Evolutionary conservation across 1,140 invertebrate genomes (phyloP).

Genomic region (Lepidurus arcticus): DNA sequence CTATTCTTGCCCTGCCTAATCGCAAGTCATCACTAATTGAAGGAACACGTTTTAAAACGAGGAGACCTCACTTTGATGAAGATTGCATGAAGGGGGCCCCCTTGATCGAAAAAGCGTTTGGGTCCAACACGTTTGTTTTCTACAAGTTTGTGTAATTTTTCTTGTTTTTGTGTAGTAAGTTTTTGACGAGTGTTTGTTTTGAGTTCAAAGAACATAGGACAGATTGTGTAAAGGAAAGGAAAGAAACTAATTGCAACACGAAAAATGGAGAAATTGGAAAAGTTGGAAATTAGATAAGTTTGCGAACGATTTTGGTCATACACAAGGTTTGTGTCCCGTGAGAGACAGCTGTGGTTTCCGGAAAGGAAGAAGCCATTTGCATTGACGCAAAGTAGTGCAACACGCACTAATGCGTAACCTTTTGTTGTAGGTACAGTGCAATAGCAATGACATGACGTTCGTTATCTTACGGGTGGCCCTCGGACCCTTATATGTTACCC

Average conservation of each 20-base stretch:
- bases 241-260: too few relatives aligned
- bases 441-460: conserved; percentile 9
- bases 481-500: not conserved
- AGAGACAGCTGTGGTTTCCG: not conserved
- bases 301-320: too few relatives aligned
- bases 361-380: not conserved
- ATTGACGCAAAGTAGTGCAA: not conserved
- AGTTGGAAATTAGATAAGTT: too few relatives aligned
- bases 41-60: not conserved
- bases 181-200: too few relatives aligned
- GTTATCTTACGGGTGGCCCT: conserved; percentile 20
- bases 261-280: too few relatives aligned
- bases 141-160: too few relatives aligned
- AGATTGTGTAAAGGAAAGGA: too few relatives aligned
- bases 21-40: not conserved
- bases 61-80: not conserved
- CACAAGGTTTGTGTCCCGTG: too few relatives aligned
- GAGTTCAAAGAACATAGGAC: too few relatives aligned
- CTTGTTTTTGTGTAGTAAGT: too few relatives aligned
- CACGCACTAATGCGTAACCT: conserved; percentile 21
- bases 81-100: not conserved
- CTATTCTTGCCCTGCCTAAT: not conserved
- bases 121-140: too few relatives aligned
- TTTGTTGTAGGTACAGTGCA: conserved; percentile 11
- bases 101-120: not conserved